Evolutionary conservation across 1,140 invertebrate genomes (phyloP).

Genomic region (Fopius arisanus): DNA sequence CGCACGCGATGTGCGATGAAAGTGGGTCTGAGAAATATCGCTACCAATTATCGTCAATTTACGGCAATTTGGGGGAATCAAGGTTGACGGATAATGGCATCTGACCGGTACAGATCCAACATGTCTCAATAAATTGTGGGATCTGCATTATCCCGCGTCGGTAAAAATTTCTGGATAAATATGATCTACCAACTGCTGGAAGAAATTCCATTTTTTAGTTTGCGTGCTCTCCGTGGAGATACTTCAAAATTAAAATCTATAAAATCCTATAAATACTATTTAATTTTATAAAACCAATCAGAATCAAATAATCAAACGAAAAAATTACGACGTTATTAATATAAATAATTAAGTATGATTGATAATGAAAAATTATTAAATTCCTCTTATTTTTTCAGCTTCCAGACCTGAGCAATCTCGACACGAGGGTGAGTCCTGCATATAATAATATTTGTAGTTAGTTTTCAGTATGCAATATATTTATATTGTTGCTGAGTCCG

Average conservation of each 20-base stretch:
- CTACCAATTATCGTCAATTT: constrained; percentile 41
- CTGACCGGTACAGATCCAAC: neutral
- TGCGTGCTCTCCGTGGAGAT: no score
- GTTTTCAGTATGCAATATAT: neutral
- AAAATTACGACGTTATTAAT: no score
- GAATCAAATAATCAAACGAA: no score
- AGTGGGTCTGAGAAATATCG: constrained; percentile 25
- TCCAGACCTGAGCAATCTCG: constrained; percentile 55
- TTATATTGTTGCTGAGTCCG: no score
- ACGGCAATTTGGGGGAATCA: constrained; percentile 55
- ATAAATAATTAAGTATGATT: no score
- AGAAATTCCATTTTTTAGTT: no score
- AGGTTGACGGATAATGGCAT: constrained; percentile 38
- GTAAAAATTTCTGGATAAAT: no score
- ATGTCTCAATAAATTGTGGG: no score
- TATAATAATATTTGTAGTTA: neutral
- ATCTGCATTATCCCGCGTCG: neutral
- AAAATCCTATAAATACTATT: no score
- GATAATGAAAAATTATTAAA: constrained; percentile 21
- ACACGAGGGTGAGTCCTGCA: constrained; percentile 56
- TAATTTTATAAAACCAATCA: no score
- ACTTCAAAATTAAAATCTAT: no score
- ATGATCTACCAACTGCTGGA: no score
- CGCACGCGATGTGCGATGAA: constrained; percentile 28
- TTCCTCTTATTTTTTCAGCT: constrained; percentile 53